These are phyloP conservation scores for Temnothorax nylanderi DNA, from an alignment of 1,140 invertebrate genomes.

Conservation along the genomic window DNA sequence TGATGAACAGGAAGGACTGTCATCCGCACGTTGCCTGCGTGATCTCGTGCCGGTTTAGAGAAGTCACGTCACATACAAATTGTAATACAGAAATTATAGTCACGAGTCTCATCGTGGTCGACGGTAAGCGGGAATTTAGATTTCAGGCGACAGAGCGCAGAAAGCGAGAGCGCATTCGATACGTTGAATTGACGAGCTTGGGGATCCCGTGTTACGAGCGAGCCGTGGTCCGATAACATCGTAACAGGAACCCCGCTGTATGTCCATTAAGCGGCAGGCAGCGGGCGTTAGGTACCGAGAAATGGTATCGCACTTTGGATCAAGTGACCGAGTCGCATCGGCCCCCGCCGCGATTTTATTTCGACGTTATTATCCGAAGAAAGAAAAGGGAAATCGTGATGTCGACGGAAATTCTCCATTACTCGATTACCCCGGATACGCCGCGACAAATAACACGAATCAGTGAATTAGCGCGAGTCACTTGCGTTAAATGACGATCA, in stretches of 20 bases:
- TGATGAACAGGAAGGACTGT: conserved; percentile 2
- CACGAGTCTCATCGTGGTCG: neutral
- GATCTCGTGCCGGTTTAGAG: neutral
- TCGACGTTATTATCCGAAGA: neutral
- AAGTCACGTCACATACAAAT: neutral
- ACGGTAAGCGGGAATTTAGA: conserved; percentile 1
- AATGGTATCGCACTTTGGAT: conserved; percentile 54
- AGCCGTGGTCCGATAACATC: conserved; percentile 1
- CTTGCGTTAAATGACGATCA: neutral
- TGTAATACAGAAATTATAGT: conserved; percentile 34
- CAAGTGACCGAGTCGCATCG: conserved; percentile 41
- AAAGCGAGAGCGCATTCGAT: neutral
- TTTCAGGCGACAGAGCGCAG: neutral
- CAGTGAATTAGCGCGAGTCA: neutral
- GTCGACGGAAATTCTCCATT: conserved; percentile 37
- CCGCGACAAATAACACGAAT: conserved; percentile 23
- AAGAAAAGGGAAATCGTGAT: conserved; percentile 3
- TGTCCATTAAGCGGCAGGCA: conserved; percentile 17
- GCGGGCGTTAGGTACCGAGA: conserved; percentile 42
- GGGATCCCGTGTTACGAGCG: neutral
- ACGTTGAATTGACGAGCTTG: conserved; percentile 17
- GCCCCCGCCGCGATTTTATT: neutral
- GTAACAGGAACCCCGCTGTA: conserved; percentile 53
- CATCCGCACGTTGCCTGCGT: neutral
- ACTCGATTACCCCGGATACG: conserved; percentile 10